phyloP scores from a whole-genome alignment of 1,140 invertebrate species.

The Drosophila persimilis region DNA sequence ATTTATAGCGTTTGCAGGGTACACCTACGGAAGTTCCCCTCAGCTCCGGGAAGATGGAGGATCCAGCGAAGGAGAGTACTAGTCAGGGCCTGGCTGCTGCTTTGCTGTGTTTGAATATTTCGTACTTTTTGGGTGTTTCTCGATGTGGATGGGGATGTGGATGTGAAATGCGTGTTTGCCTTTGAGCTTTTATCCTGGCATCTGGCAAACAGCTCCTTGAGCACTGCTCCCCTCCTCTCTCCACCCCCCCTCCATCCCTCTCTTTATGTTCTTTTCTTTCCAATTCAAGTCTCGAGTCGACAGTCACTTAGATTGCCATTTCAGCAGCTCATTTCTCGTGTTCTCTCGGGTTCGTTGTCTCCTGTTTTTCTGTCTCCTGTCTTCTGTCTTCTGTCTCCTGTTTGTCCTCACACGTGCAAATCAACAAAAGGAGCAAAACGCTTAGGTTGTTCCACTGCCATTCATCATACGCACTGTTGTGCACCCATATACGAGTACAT shows the following conservation, averaged over 20 bases:
- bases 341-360: slow-evolving; percentile 8
- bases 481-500: slow-evolving; percentile 26
- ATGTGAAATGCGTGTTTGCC: slow-evolving; percentile 26
- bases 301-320: slow-evolving; percentile 80
- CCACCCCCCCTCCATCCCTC: no score
- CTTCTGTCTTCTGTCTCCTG: slow-evolving; percentile 53
- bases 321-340: slow-evolving; percentile 71
- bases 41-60: no score
- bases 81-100: neutral
- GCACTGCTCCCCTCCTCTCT: neutral
- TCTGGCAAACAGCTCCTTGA: slow-evolving; percentile 51
- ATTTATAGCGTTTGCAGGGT: slow-evolving; percentile 2
- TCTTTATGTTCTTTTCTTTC: neutral
- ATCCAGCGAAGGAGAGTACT: no score
- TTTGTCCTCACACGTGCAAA: slow-evolving; percentile 64
- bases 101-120: slow-evolving; percentile 42
- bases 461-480: slow-evolving; percentile 77
- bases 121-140: slow-evolving; percentile 31
- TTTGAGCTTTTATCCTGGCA: slow-evolving; percentile 72
- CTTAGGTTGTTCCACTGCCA: slow-evolving; percentile 69
- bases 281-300: slow-evolving; percentile 47
- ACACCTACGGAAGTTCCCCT: no score
- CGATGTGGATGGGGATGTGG: slow-evolving; percentile 13
- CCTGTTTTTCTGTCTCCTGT: slow-evolving; percentile 18
- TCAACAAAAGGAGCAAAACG: slow-evolving; percentile 35